A percentile compares a stretch with the other conserved stretches of the same genome.
phyloP scores from a whole-genome alignment of 2,888 invertebrate species.

The Tuberolachnus salignus region DNA sequence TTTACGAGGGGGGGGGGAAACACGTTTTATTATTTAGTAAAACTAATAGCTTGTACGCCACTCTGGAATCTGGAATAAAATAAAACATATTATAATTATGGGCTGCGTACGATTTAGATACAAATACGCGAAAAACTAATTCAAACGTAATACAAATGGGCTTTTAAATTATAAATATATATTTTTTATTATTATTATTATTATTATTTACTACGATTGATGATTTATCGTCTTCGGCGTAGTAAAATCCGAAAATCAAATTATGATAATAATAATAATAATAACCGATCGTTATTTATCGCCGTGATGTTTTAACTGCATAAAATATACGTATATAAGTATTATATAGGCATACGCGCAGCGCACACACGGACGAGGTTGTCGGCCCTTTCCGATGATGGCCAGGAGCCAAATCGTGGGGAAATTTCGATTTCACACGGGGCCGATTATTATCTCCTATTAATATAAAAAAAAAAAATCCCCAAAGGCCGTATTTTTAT shows the following conservation, averaged over 20 bases:
- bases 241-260: background rate
- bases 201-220: background rate
- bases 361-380: background rate
- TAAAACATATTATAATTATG: too few species aligned
- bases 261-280: background rate
- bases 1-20: too few species aligned
- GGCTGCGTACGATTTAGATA: too few species aligned
- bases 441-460: conserved; percentile 14
- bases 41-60: too few species aligned
- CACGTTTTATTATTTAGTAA: too few species aligned
- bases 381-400: background rate
- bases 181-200: too few species aligned
- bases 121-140: too few species aligned
- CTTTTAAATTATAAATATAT: too few species aligned
- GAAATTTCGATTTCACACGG: conserved; percentile 23
- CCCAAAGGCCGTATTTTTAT: background rate
- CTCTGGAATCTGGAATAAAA: too few species aligned
- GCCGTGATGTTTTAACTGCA: background rate
- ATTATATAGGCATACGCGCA: too few species aligned
- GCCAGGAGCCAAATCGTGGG: conserved; percentile 7
- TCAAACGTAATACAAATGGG: too few species aligned
- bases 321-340: too few species aligned
- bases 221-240: background rate
- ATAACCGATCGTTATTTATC: conserved; percentile 27
- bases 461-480: background rate